Percentiles rank a stretch among this genome's conserved stretches.
phyloP scores from a whole-genome alignment of 2,113 vertebrate genomes.

The Colinus virginianus region DNA sequence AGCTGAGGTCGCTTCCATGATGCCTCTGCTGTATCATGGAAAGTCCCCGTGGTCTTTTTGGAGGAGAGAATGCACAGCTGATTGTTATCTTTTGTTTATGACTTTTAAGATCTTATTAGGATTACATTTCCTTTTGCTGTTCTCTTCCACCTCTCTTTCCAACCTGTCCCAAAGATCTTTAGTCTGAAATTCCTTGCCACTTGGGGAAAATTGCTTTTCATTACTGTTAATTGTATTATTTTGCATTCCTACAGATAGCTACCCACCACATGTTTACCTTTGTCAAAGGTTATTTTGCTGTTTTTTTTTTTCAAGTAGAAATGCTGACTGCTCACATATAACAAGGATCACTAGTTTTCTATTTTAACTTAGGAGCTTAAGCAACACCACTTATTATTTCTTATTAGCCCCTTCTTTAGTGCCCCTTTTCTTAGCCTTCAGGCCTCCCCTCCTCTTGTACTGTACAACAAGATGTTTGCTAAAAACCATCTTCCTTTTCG shows the following conservation, averaged over 20 bases:
- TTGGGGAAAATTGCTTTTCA: slow-evolving; percentile 2
- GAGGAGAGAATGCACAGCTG: slow-evolving; percentile 28
- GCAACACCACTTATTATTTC: not conserved
- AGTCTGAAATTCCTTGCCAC: not conserved
- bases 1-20: slow-evolving; percentile 48
- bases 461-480: not conserved
- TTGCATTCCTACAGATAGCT: slow-evolving; percentile 14
- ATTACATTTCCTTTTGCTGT: slow-evolving; percentile 34
- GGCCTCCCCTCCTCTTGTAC: not conserved
- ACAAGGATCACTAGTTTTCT: not conserved
- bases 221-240: not conserved
- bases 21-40: slow-evolving; percentile 24
- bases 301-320: not conserved
- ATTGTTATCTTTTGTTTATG: slow-evolving; percentile 53
- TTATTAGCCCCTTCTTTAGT: not conserved
- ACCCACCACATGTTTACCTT: not conserved
- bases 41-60: slow-evolving; percentile 20
- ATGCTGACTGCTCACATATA: not conserved
- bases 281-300: not conserved
- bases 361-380: not conserved
- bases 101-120: slow-evolving; percentile 52
- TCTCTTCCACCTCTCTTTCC: not conserved
- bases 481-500: not conserved
- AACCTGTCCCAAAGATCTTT: not conserved
- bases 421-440: not conserved